Percentiles rank a stretch among this genome's conserved stretches.
These are phyloP conservation scores for Equus przewalskii DNA, from an alignment of 2,113 vertebrate species.

Conservation along the genomic window DNA sequence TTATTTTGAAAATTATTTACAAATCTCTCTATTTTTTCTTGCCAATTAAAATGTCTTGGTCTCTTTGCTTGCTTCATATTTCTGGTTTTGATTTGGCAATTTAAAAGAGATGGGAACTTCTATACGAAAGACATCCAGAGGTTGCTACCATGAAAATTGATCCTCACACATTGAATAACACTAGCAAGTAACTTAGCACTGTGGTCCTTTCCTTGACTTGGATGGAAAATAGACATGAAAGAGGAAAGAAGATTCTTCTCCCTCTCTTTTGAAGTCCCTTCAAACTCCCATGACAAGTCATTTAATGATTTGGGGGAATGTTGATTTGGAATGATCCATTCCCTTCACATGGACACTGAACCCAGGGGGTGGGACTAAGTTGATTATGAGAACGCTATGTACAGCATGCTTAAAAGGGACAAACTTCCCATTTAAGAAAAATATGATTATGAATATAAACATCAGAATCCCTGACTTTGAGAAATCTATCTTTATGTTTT, in stretches of 20 bases:
- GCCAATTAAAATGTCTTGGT: not conserved
- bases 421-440: constrained; percentile 7
- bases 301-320: not conserved
- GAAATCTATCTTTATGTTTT: not conserved
- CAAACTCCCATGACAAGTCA: not conserved
- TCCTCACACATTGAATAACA: constrained; percentile 66
- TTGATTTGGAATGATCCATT: not conserved
- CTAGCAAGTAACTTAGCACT: constrained; percentile 75
- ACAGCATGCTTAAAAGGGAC: not conserved
- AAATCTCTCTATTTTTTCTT: not conserved
- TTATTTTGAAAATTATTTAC: not conserved
- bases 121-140: not conserved
- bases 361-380: not conserved
- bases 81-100: not conserved
- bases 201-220: constrained; percentile 81
- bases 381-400: not conserved
- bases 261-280: not conserved
- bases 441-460: not conserved
- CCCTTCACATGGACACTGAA: not conserved
- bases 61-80: not conserved
- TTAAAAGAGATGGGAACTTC: not conserved
- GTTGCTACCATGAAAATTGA: constrained; percentile 75
- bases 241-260: not conserved
- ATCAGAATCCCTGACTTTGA: not conserved
- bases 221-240: not conserved